These are phyloP conservation scores for Campaea margaritaria DNA, from an alignment of 2,888 invertebrate species.

Conservation along the genomic window DNA sequence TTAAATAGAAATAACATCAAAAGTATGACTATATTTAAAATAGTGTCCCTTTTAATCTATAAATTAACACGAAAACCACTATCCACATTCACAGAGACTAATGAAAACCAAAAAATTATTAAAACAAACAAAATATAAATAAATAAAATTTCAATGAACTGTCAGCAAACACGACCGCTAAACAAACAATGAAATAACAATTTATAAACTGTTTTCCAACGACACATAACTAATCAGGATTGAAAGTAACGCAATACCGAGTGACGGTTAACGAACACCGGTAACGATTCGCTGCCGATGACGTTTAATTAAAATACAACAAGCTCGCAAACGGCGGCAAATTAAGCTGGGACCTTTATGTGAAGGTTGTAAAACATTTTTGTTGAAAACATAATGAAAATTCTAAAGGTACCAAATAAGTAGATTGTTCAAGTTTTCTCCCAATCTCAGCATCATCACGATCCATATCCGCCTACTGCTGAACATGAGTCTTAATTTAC, in stretches of 20 bases:
- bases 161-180: constrained; percentile 1
- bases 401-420: not conserved
- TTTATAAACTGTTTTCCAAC: not conserved
- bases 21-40: too few species aligned
- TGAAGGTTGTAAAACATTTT: not conserved
- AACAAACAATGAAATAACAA: constrained; percentile 1
- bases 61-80: too few species aligned
- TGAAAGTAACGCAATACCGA: not conserved
- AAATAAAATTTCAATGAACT: constrained; percentile 1
- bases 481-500: too few species aligned
- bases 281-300: constrained; percentile 6
- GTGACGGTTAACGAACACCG: not conserved
- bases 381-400: not conserved
- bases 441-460: too few species aligned
- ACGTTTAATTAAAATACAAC: constrained; percentile 20
- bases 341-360: constrained; percentile 1
- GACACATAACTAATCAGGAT: constrained; percentile 2
- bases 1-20: too few species aligned
- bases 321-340: not conserved
- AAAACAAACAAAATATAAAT: not conserved
- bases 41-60: too few species aligned
- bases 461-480: too few species aligned
- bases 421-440: too few species aligned
- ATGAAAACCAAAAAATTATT: too few species aligned
- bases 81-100: too few species aligned